phyloP scores from a whole-genome alignment of 2,797 vertebrate species.

The Macrochelys suwanniensis region DNA sequence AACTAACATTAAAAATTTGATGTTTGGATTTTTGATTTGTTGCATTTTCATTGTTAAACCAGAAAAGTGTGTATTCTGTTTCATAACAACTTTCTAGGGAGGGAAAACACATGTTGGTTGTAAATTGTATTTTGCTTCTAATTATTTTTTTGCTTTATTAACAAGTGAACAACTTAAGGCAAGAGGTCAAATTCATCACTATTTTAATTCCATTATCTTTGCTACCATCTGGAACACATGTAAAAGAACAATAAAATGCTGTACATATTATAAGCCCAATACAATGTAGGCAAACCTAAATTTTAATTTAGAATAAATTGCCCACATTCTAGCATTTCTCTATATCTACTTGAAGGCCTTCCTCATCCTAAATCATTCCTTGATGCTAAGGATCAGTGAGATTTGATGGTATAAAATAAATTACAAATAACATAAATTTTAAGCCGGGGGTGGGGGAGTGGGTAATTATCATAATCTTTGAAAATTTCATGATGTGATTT shows the following conservation, averaged over 20 bases:
- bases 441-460: not conserved
- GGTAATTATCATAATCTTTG: not conserved
- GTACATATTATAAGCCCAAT: not conserved
- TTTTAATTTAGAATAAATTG: not conserved
- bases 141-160: not conserved
- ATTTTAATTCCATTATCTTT: not conserved
- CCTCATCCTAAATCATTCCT: constrained; percentile 4
- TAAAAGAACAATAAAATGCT: not conserved
- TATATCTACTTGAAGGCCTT: not conserved
- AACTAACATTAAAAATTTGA: not conserved
- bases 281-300: no score
- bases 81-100: not conserved
- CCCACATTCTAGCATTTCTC: not conserved
- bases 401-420: not conserved
- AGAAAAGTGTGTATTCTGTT: not conserved
- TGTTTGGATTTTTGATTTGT: not conserved
- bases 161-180: not conserved
- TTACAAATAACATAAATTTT: not conserved
- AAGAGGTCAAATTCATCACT: not conserved
- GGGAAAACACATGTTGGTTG: not conserved
- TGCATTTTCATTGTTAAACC: not conserved
- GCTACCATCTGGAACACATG: not conserved
- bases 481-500: not conserved
- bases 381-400: constrained; percentile 27
- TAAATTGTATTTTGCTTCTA: not conserved